Conservation (phyloP, 2,888 invertebrate genomes). For the Tipula vernalis region DNA sequence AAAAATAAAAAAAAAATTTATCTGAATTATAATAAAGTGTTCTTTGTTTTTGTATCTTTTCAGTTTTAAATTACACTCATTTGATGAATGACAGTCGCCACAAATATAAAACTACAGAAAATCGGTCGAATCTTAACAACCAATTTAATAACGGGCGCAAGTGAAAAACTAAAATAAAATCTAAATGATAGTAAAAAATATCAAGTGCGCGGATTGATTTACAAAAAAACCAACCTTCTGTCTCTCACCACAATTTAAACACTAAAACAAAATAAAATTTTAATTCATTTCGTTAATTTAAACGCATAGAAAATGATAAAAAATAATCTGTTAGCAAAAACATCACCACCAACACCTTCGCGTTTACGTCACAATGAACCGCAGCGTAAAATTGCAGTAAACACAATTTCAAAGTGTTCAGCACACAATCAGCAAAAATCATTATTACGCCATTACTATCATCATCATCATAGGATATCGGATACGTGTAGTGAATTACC, state of each 20-base stretch:
- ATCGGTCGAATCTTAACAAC: not conserved
- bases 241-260: not conserved
- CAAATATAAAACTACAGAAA: not conserved
- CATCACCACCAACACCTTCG: not conserved
- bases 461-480: conserved; percentile 4
- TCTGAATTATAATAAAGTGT: not conserved
- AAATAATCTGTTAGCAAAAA: not conserved
- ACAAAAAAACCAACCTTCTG: not conserved
- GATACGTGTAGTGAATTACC: not conserved
- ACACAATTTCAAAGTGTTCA: not conserved
- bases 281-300: not conserved
- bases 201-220: not conserved
- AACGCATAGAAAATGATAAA: not conserved
- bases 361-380: not conserved
- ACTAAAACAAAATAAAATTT: not conserved
- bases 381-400: not conserved
- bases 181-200: not conserved
- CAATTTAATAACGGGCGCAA: not conserved
- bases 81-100: not conserved
- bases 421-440: not conserved
- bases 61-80: not conserved
- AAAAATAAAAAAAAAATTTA: not conserved
- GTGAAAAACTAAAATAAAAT: not conserved
- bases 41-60: not conserved
- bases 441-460: not conserved